A percentile compares a stretch with the other conserved stretches of the same genome.
Conservation (phyloP, 2,113 vertebrate species). For the Dermatemys mawii region DNA sequence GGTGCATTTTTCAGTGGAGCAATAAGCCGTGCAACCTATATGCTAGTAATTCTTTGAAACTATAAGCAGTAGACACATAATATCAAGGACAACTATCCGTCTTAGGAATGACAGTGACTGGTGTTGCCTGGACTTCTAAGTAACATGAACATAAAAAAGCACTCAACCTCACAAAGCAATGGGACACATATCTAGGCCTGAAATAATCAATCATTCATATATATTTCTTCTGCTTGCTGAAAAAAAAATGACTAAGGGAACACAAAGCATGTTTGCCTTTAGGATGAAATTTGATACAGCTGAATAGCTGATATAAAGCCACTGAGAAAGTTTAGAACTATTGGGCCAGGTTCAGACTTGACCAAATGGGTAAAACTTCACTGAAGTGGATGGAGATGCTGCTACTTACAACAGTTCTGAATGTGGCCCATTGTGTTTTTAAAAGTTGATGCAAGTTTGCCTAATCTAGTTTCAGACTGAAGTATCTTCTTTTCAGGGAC, state of each 20-base stretch:
- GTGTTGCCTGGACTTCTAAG: conserved; percentile 39
- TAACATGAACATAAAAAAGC: conserved; percentile 60
- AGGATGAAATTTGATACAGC: conserved; percentile 7
- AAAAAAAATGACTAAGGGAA: not conserved
- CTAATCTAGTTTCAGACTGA: not conserved
- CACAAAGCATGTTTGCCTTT: conserved; percentile 16
- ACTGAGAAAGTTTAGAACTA: not conserved
- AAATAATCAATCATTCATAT: conserved; percentile 42
- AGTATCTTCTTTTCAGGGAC: not conserved
- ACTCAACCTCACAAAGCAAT: conserved; percentile 41
- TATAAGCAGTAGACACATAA: conserved; percentile 39
- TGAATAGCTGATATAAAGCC: conserved; percentile 27
- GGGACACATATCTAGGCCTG: not conserved
- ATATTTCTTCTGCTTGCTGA: not conserved
- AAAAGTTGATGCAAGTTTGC: not conserved
- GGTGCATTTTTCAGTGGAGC: conserved; percentile 68
- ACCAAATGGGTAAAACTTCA: not conserved
- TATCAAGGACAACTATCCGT: conserved; percentile 51
- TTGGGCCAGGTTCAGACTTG: not conserved
- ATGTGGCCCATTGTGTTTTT: not conserved
- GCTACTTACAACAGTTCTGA: not conserved
- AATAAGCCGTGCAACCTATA: conserved; percentile 70
- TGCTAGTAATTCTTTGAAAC: conserved; percentile 63
- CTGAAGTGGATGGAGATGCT: not conserved
- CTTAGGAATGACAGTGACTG: conserved; percentile 17